phyloP scores from a whole-genome alignment of 1,140 invertebrate species.

The Ceratina japonica region DNA sequence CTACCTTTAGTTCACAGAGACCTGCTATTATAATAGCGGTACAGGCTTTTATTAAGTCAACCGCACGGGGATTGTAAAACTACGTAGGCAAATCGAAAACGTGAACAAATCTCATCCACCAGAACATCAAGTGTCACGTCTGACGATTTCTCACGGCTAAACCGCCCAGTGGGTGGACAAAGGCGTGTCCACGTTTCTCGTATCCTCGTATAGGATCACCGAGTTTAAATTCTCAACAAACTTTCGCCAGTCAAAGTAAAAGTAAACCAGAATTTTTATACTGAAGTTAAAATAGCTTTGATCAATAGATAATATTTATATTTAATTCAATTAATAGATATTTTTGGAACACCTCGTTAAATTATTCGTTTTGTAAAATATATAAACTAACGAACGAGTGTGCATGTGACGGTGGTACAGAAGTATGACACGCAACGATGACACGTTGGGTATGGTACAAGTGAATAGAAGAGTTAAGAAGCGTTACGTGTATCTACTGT shows the following conservation, averaged over 20 bases:
- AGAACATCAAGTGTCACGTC: neutral
- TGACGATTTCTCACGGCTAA: neutral
- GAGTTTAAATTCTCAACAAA: too few species aligned
- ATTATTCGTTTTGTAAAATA: too few species aligned
- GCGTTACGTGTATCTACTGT: neutral
- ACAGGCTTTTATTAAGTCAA: neutral
- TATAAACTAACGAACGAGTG: too few species aligned
- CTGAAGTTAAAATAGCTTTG: too few species aligned
- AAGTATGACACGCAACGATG: too few species aligned
- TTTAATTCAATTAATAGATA: too few species aligned
- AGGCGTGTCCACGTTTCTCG: neutral
- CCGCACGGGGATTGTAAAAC: neutral
- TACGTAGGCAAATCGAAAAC: neutral
- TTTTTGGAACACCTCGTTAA: too few species aligned
- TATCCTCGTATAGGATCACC: too few species aligned
- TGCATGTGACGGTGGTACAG: too few species aligned
- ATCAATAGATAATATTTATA: too few species aligned
- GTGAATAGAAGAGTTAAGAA: neutral
- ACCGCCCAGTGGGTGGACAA: neutral
- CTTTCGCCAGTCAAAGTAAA: neutral
- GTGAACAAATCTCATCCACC: neutral
- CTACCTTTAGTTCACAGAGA: neutral
- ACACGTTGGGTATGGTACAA: too few species aligned
- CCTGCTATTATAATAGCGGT: neutral
- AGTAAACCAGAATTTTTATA: neutral